Base-by-base conservation (phyloP, 1,140 invertebrate genomes). In the Cotesia typhae region DNA sequence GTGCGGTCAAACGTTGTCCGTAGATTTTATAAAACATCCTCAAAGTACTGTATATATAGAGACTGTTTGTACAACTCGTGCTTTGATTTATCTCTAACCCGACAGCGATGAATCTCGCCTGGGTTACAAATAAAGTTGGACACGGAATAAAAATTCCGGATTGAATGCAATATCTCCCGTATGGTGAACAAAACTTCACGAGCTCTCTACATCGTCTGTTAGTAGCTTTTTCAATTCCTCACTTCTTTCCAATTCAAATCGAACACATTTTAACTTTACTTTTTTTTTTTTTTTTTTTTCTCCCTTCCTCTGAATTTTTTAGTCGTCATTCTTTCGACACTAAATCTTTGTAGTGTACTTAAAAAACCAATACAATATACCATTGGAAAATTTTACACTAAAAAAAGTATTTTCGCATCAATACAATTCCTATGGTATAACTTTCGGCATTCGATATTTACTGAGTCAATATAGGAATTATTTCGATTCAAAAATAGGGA, bases 81-180 rank as follows among this genome's bases (percentile, higher is more conserved):
- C 17, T 64, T 70, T 35, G 69, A 70, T 70, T 70, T 17, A 61
- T 63, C 57, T 47, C 41, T 51, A 28, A 28, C 20, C 7, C 28
- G n/a, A 17, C 57, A 61, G n/a, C 53, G 28, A 69, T 41, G 47
- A 70, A 10, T 7, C 12, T 12, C 6, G 36, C 59, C 61, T 47
- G 17, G 28, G 36, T 64, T 70, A 38, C 28, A 20, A 64, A 63
- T 70, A 63, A 70, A 64, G 60, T 64, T 17, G 59, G 20, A 37
- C 60, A 63, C 41, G 41, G 38, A 63, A 70, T 70, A 64, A 63
- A 60, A 70, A 70, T 70, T 64, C 38, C 17, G 63, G 64, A 70
- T 70, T 70, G 41, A 70, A 70, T 70, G 41, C 69, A 35, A 70
- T 70, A 64, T 17, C 60, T 41, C 51, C 38, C 59, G 41, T 70